phyloP scores from a whole-genome alignment of 2,888 invertebrate genomes.

The Acleris emargana region DNA sequence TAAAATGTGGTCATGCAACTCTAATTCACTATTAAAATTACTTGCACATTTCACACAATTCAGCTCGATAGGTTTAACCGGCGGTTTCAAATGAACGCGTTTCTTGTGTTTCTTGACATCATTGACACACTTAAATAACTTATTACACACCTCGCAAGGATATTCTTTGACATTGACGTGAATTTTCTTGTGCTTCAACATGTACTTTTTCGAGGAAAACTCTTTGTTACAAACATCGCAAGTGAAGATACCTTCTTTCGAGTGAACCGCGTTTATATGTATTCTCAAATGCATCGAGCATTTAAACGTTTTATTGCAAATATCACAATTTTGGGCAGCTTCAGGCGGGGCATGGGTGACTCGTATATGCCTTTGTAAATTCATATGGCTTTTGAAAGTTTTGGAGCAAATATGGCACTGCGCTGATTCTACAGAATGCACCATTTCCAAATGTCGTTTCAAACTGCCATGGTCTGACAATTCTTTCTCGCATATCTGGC shows the following conservation, averaged over 20 bases:
- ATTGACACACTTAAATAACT: slow-evolving; percentile 46
- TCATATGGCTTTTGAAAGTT: slow-evolving; percentile 48
- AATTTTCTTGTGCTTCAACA: slow-evolving; percentile 51
- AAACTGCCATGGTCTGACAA: slow-evolving; percentile 45
- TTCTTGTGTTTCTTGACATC: slow-evolving; percentile 51
- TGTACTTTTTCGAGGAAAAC: slow-evolving; percentile 49
- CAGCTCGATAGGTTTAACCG: background rate
- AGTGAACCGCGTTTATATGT: slow-evolving; percentile 51
- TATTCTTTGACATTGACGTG: slow-evolving; percentile 43
- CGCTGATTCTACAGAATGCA: slow-evolving; percentile 46
- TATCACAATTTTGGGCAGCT: slow-evolving; percentile 46
- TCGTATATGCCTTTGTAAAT: slow-evolving; percentile 50
- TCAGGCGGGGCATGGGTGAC: slow-evolving; percentile 56
- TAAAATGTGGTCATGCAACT: slow-evolving; percentile 30
- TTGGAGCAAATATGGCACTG: slow-evolving; percentile 51
- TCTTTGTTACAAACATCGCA: slow-evolving; percentile 53
- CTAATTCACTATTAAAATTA: slow-evolving; percentile 14
- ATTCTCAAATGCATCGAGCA: slow-evolving; percentile 51
- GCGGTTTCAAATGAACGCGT: slow-evolving; percentile 45
- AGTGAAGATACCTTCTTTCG: slow-evolving; percentile 43
- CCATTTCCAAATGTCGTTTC: slow-evolving; percentile 49
- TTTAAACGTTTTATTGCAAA: slow-evolving; percentile 53
- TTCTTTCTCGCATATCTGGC: slow-evolving; percentile 44
- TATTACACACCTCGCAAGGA: slow-evolving; percentile 48
- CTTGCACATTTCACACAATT: slow-evolving; percentile 30